These are phyloP conservation scores for Anthopleura xanthogrammica DNA, from an alignment of 92 coral and sea anemone species.

Conservation along the genomic window DNA sequence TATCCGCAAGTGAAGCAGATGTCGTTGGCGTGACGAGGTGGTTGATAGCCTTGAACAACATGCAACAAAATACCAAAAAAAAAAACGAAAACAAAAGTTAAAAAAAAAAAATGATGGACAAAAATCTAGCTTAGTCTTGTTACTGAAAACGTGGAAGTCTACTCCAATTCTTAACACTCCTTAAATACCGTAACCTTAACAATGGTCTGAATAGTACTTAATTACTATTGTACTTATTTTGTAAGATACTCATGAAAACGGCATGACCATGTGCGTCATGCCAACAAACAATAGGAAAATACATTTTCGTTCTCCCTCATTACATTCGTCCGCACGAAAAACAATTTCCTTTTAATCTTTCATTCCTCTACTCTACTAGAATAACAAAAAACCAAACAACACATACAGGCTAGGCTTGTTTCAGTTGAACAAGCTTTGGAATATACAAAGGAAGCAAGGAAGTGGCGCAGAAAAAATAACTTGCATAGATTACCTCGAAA, in stretches of 20 bases:
- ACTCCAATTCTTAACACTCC: neutral
- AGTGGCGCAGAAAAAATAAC: neutral
- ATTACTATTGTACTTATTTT: too few relatives aligned
- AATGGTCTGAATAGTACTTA: too few relatives aligned
- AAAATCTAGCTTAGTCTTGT: too few relatives aligned
- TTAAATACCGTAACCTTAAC: neutral
- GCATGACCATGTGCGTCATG: too few relatives aligned
- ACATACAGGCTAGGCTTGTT: conserved; percentile 10
- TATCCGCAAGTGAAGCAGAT: conserved; percentile 4
- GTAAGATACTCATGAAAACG: too few relatives aligned
- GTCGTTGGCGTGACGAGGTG: conserved; percentile 3
- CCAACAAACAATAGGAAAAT: too few relatives aligned
- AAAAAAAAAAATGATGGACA: neutral
- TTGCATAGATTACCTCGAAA: conserved; percentile 24
- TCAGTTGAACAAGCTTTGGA: neutral
- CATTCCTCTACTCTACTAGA: too few relatives aligned
- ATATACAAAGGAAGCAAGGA: conserved; percentile 2
- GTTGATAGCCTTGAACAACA: neutral
- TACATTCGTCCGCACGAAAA: too few relatives aligned
- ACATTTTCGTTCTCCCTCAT: too few relatives aligned
- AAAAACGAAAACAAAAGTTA: neutral
- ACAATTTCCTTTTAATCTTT: too few relatives aligned
- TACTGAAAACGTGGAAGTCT: neutral
- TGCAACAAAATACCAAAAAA: neutral
- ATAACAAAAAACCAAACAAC: too few relatives aligned